These are phyloP conservation scores for Drosophila lacicola DNA, from an alignment of 2,888 invertebrate genomes.

Conservation along the genomic window DNA sequence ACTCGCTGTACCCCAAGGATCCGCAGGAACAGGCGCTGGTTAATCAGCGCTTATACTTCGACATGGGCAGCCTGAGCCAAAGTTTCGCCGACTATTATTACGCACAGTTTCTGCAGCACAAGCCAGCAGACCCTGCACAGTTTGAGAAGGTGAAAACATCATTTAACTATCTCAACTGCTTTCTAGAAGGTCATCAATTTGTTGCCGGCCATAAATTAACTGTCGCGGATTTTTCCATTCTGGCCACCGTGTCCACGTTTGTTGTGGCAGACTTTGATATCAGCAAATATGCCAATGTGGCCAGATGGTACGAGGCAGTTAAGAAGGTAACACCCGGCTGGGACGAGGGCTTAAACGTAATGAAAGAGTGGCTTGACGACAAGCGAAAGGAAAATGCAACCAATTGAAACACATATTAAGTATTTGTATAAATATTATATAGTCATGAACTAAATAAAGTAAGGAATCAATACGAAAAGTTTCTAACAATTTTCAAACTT, in stretches of 20 bases:
- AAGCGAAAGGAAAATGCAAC: slow-evolving; percentile 3
- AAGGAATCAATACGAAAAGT: not conserved
- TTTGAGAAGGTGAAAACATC: slow-evolving; percentile 19
- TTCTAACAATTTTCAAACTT: not conserved
- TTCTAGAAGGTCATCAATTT: slow-evolving; percentile 36
- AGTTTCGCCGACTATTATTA: slow-evolving; percentile 31
- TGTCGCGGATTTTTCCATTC: slow-evolving; percentile 90
- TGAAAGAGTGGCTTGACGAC: slow-evolving; percentile 20
- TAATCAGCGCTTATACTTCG: slow-evolving; percentile 49
- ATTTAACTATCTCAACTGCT: slow-evolving; percentile 12
- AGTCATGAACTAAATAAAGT: not conserved
- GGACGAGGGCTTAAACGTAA: slow-evolving; percentile 71
- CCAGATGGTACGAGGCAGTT: slow-evolving; percentile 86
- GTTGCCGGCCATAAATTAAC: slow-evolving; percentile 90
- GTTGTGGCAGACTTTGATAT: slow-evolving; percentile 14
- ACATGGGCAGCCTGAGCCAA: slow-evolving; percentile 43
- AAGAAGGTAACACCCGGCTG: slow-evolving; percentile 87
- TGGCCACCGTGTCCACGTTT: slow-evolving; percentile 84
- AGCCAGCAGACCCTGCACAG: slow-evolving; percentile 15
- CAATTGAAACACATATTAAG: not conserved
- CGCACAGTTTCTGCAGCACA: slow-evolving; percentile 2
- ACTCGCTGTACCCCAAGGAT: slow-evolving; percentile 86
- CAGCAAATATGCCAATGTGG: slow-evolving; percentile 20
- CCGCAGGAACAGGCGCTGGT: slow-evolving; percentile 39
- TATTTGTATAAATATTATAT: not conserved